phyloP scores from a whole-genome alignment of 2,888 invertebrate genomes.

The Actias luna region DNA sequence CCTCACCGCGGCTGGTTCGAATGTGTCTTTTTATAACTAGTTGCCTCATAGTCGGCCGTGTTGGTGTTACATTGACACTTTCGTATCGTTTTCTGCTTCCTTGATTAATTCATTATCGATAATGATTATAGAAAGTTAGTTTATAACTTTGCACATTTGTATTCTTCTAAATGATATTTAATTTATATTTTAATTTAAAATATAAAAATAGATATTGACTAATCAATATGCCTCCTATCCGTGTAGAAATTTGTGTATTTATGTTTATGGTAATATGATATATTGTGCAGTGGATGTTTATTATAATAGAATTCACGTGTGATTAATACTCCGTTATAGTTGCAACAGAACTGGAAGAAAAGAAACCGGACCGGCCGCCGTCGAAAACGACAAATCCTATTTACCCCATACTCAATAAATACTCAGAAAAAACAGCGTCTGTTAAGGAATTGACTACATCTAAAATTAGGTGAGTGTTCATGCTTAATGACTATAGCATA shows the following conservation, averaged over 20 bases:
- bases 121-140: slow-evolving; percentile 50
- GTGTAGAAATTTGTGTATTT: slow-evolving; percentile 13
- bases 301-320: background rate
- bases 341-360: slow-evolving; percentile 63
- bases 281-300: background rate
- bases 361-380: slow-evolving; percentile 73
- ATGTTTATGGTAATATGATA: slow-evolving; percentile 20
- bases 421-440: slow-evolving; percentile 71
- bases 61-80: slow-evolving; percentile 45
- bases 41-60: slow-evolving; percentile 52
- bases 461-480: slow-evolving; percentile 63
- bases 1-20: slow-evolving; percentile 54
- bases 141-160: background rate
- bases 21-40: slow-evolving; percentile 61
- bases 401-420: slow-evolving; percentile 71
- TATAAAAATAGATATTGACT: background rate
- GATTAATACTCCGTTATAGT: slow-evolving; percentile 37
- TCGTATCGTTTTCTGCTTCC: slow-evolving; percentile 34
- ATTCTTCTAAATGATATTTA: background rate
- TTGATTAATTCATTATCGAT: slow-evolving; percentile 24
- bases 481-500: no score
- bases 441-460: slow-evolving; percentile 72
- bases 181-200: slow-evolving; percentile 15
- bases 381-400: slow-evolving; percentile 54
- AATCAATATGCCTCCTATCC: slow-evolving; percentile 13